Evolutionary conservation across 1,140 invertebrate species (phyloP), one percentile per base, ranked within the genome.

Genomic region (Leptopilina boulardi): DNA sequence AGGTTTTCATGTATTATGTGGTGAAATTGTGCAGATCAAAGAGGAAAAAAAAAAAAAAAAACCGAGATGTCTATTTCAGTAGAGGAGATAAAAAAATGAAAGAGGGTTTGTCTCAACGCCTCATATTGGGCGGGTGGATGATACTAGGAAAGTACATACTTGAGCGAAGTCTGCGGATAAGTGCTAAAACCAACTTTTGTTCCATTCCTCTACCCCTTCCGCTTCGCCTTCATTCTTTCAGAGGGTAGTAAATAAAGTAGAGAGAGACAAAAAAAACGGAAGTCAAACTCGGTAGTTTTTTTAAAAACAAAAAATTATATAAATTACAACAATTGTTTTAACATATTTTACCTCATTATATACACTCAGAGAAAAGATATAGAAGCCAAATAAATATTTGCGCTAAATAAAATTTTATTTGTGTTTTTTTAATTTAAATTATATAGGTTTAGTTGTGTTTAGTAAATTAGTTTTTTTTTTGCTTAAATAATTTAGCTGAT

Each of bases 131-230:
- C 59, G 44, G 15, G 21, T 30, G 47, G 73, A 56, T 51, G 54
- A 26, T 75, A 44, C 59, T 42, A 42, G 73, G 56, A 75, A 44
- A 75, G 54, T 75, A 42, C 54, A 75, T 66, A 66, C 59, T 66
- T 23, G 59, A 66, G 59, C 38, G 51, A 59, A 44, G 74, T 76
- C 73, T 70, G 47, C 70, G 76, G 77, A 82, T 80, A 83, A 84
- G 79, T 81, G 84, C 78, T 76, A 80, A 84, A 83, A 83, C 79
- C 70, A 84, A 83, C 83, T 86, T 86, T 78, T 80, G 75, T 78
- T 79, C 73, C 70, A 59, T 54, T 23, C 26, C 73, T 38, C 44
- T 13, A 38, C 11, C 51, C 30, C 41, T 73, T 21, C 18, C 19
- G 18, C 21, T 21, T 11, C 54, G n/a, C 34, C 30, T 70, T 70